These are phyloP conservation scores for Cochlearius cochlearius DNA, from an alignment of 2,113 vertebrate genomes.

Conservation along the genomic window DNA sequence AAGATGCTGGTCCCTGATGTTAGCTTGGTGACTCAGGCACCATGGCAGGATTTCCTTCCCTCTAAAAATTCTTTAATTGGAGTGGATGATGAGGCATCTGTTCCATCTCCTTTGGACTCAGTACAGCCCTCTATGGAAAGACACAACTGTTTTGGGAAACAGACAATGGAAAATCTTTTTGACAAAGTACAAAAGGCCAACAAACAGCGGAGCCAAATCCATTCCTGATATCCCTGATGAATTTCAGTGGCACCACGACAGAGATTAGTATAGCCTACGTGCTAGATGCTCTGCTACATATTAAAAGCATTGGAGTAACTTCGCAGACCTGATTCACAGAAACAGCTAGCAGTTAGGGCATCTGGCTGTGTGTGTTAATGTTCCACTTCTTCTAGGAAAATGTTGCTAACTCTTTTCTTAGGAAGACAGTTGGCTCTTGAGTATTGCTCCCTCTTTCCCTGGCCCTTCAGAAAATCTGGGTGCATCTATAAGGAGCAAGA, in stretches of 20 bases:
- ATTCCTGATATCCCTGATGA: not conserved
- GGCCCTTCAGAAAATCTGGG: not conserved
- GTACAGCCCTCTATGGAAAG: not conserved
- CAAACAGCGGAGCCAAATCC: not conserved
- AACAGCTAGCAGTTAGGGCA: not conserved
- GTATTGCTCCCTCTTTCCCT: not conserved
- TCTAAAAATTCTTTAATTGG: conserved; percentile 18
- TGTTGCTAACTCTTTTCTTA: not conserved
- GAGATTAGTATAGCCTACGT: not conserved
- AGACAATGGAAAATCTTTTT: conserved; percentile 12
- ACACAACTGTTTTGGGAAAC: not conserved
- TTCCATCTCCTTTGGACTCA: not conserved
- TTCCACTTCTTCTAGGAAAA: not conserved
- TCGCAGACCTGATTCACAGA: not conserved
- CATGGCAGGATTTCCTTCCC: conserved; percentile 13
- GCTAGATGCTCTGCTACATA: not conserved
- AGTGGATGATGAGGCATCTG: not conserved
- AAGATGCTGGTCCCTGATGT: not conserved
- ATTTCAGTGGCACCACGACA: not conserved
- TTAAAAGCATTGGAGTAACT: not conserved
- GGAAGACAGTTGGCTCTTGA: not conserved
- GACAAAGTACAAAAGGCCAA: conserved; percentile 19
- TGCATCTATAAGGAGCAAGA: not conserved
- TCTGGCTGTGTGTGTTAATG: not conserved
- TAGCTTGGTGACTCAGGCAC: conserved; percentile 17